Base-by-base conservation (phyloP, 2,113 vertebrate species). In the Puffinus mauretanicus region DNA sequence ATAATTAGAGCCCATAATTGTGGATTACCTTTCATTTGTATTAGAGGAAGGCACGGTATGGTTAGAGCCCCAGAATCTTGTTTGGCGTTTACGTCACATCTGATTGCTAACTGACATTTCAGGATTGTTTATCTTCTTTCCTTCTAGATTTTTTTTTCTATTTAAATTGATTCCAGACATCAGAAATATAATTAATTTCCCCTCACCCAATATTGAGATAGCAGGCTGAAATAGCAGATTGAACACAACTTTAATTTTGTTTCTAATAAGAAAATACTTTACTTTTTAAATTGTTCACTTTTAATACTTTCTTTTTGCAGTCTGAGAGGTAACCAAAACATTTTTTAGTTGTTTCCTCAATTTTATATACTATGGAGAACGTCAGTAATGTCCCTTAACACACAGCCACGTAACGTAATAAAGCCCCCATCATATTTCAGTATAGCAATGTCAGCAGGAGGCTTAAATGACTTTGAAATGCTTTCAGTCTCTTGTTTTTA, bases 301-400 rank as follows among this genome's bases (percentile, higher is more conserved):
- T 97, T 96, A 97, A 97, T 97, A 77, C 57, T 73, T 92, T 94
- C 69, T 78, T 19, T 78, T 66, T 36, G 58, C 67, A 92, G 65
- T 77, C 96, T 90, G 95, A 95, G 92, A 97, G 86, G 96, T 95
- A 96, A 97, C 67, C 64, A 94, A 98, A 97, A 97, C 80, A 98
- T 95, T 98, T 98, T 97, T 95, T 78, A 97, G 86, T 92, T 97
- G 96, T 98, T 98, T 98, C 92, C 97, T 94, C 87, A 55, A 73
- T 97, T 98, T 98, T 97, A 98, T 97, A 76, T 95, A 96, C 88
- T 96, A 92, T 90, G 90, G 95, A 97, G 97, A 98, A 97, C 49
- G 57, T 95, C 96, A 97, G 90, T 96, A 96, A 96, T 62, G 96
- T 98, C 96, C 96, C 97, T 89, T 96, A 98, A 97, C 94, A 97